Base-by-base conservation (phyloP, 2,888 invertebrate genomes). In the Oithona nana region DNA sequence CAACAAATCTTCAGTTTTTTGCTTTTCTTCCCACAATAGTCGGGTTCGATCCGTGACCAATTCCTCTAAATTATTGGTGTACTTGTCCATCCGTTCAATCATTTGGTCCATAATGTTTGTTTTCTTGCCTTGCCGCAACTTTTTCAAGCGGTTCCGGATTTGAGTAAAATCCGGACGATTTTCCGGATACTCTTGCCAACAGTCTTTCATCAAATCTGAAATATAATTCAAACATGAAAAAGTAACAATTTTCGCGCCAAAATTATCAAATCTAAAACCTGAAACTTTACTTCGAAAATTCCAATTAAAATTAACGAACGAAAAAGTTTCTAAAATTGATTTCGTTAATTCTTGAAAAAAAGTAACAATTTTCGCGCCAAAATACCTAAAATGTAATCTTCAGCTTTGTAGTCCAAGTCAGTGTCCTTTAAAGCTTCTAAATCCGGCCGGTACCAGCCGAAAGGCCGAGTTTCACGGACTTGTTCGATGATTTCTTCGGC, bases 61-160 rank as follows among this genome's bases (percentile, higher is more conserved):
- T 0, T 83, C 82, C 66, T 59, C 39, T 16, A 39, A 16, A 59
- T 16, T 30, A 20, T 31, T 30, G 20, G 22, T 24, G 26, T 57
- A 57, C 30, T 57, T 57, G 16, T 56, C 56, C 56, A 51, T 51
- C 20, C n/a, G 86, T 0, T 84, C 81, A 65, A 89, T 74, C 88
- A 89, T 88, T 70, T 88, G 88, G 74, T 88, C 88, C 70, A 88
- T 86, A 66, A 88, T 87, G 68, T 88, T 87, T 1, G 85, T 81
- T 73, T 86, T 86, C 73, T 83, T 84, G 68, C 6, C 92, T 71
- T 88, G 85, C 62, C 86, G 85, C 80, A 90, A 82, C 68, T 85
- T 84, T 73, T 88, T 88, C 0, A 90, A 77, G 62, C 82, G 77
- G 1, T 84, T 76, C 59, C 86, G 76, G 8, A 88, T 84, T 13